Evolutionary conservation across 2,888 invertebrate genomes (phyloP), one percentile per base, ranked within the genome.

Genomic region (Dynastes hyllus): DNA sequence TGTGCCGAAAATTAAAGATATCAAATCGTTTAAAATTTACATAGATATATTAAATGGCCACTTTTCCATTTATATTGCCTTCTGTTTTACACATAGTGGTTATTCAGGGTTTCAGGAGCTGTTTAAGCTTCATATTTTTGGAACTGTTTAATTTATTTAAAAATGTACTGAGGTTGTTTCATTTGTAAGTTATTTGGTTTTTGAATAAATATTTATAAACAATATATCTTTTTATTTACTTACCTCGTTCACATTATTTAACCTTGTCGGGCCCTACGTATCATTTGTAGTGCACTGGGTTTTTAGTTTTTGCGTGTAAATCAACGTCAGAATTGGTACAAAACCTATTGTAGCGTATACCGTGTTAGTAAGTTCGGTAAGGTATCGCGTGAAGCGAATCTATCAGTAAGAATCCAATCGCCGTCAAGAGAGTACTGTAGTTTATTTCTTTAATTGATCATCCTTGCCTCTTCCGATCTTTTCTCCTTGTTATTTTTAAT

Each of bases 101-200:
- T 89, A 90, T 90, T 91, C 90, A 90, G 90, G 90, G 89, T 90
- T 88, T 90, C 90, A 89, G 90, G 91, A 90, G 91, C 91, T 90
- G 90, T 85, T 85, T 86, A 85, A 87, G 88, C 88, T 88, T 85
- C 88, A 85, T 88, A 89, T 89, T 89, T 89, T 89, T 89, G 88
- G 89, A 89, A 88, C 88, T 88, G 88, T 88, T 89, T 89, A 85
- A 85, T 85, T 89, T 88, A 87, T 88, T 89, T 89, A 88, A 87
- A 88, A 88, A 87, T 88, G 88, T 88, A 89, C 88, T 88, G 88
- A 86, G 88, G 87, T 87, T 89, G 89, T 89, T 89, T 88, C 87
- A 88, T 89, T 89, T 88, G 88, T 89, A 89, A 88, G 88, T 89
- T 88, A 88, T 88, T 88, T 88, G 88, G 88, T 89, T 89, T 86